A percentile compares a stretch with the other conserved stretches of the same genome.
phyloP scores from a whole-genome alignment of 2,888 invertebrate genomes.

The Mellilla xanthometata region DNA sequence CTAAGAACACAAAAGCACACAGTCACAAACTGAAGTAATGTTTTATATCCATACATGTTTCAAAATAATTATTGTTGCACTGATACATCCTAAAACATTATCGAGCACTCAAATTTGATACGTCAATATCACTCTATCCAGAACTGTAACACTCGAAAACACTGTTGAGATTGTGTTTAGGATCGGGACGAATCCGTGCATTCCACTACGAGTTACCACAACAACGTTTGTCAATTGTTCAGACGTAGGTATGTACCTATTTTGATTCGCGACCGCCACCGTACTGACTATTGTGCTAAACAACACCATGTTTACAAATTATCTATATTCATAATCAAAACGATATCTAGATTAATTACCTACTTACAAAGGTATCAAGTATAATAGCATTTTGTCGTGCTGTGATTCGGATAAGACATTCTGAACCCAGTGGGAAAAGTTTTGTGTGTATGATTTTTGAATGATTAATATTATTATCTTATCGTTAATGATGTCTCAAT shows the following conservation, averaged over 20 bases:
- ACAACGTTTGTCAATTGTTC: conserved; percentile 68
- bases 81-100: conserved; percentile 40
- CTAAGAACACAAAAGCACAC: conserved; percentile 35
- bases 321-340: conserved; percentile 62
- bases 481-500: no score
- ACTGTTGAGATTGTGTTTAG: conserved; percentile 34
- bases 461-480: no score
- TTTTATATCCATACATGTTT: conserved; percentile 48
- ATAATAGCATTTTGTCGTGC: conserved; percentile 25
- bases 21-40: conserved; percentile 29
- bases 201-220: conserved; percentile 60
- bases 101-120: conserved; percentile 23
- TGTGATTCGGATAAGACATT: conserved; percentile 31
- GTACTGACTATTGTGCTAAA: conserved; percentile 59
- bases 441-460: no score
- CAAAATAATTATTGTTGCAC: conserved; percentile 32
- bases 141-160: conserved; percentile 8
- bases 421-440: neutral
- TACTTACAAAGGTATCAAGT: conserved; percentile 22
- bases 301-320: conserved; percentile 73
- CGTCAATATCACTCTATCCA: neutral
- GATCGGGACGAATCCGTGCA: conserved; percentile 45
- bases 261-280: conserved; percentile 53
- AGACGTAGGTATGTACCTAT: conserved; percentile 42
- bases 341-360: conserved; percentile 53